Evolutionary conservation across 2,888 invertebrate genomes (phyloP).

Genomic region (Blastobasis adustella): DNA sequence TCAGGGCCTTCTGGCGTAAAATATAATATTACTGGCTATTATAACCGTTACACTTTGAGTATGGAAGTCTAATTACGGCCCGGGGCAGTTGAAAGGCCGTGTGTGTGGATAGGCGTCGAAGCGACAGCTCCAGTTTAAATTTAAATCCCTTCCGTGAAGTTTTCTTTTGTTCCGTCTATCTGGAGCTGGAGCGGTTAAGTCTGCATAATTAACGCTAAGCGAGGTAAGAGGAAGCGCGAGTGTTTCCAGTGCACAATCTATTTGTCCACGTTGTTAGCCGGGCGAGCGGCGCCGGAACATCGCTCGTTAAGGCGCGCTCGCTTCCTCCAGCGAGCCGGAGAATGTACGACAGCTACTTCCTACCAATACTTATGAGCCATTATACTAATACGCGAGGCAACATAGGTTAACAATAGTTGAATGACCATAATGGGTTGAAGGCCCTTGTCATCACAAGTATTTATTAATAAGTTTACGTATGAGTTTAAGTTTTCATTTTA

Average conservation of each 20-base stretch:
- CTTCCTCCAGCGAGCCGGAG: slow-evolving; percentile 16
- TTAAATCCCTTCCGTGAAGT: background rate
- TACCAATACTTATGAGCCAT: no score
- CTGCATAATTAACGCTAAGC: slow-evolving; percentile 25
- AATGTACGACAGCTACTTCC: slow-evolving; percentile 7
- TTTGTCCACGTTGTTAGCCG: slow-evolving; percentile 38
- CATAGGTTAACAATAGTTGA: no score
- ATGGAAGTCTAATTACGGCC: no score
- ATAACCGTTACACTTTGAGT: no score
- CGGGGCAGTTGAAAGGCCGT: no score
- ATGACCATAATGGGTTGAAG: no score
- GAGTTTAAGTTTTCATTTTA: no score
- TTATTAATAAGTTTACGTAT: no score
- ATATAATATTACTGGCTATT: slow-evolving; percentile 27
- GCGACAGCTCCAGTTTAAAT: no score
- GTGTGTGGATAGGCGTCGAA: no score
- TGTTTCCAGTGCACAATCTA: slow-evolving; percentile 34
- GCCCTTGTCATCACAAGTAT: no score
- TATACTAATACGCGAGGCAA: no score
- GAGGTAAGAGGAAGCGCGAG: slow-evolving; percentile 22
- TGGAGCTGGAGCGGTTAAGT: slow-evolving; percentile 12
- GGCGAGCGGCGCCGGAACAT: slow-evolving; percentile 25
- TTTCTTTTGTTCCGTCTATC: slow-evolving; percentile 12
- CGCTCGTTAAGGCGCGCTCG: slow-evolving; percentile 37
- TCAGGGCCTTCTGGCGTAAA: slow-evolving; percentile 47